A percentile compares a stretch with the other conserved stretches of the same genome.
These are phyloP conservation scores for Phyto melanocephala DNA, from an alignment of 2,888 invertebrate species.

Conservation along the genomic window DNA sequence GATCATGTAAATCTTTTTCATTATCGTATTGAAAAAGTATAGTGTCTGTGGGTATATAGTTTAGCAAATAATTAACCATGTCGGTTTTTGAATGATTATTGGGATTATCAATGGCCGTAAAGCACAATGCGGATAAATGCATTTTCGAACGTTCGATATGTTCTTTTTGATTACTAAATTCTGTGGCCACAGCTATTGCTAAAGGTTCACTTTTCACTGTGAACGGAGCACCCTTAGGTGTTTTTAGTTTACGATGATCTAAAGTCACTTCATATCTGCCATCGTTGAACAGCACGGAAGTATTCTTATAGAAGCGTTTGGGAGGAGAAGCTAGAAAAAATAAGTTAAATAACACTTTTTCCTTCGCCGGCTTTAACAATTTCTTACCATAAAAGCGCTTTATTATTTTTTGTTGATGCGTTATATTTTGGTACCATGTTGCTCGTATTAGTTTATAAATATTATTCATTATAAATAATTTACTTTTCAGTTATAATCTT, in stretches of 20 bases:
- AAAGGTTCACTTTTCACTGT: slow-evolving; percentile 90
- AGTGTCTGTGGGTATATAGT: slow-evolving; percentile 90
- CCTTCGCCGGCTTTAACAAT: neutral
- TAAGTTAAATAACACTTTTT: slow-evolving; percentile 51
- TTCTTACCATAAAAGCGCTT: slow-evolving; percentile 69
- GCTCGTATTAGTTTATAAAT: slow-evolving; percentile 48
- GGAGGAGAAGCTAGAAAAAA: slow-evolving; percentile 77
- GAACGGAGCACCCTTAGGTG: slow-evolving; percentile 90
- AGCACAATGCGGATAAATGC: slow-evolving; percentile 95
- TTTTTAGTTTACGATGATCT: slow-evolving; percentile 93
- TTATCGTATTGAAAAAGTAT: slow-evolving; percentile 88
- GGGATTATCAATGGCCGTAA: slow-evolving; percentile 96
- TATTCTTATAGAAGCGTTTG: slow-evolving; percentile 87
- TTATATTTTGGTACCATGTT: slow-evolving; percentile 33
- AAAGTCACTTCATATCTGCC: slow-evolving; percentile 91
- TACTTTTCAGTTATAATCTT: slow-evolving; percentile 57
- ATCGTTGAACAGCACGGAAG: slow-evolving; percentile 85
- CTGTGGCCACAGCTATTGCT: slow-evolving; percentile 94
- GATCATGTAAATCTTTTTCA: slow-evolving; percentile 85
- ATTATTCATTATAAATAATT: slow-evolving; percentile 52
- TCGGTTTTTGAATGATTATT: slow-evolving; percentile 87
- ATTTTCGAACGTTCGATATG: slow-evolving; percentile 88
- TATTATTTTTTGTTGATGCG: slow-evolving; percentile 32
- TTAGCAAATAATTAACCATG: slow-evolving; percentile 87
- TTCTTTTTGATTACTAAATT: slow-evolving; percentile 94